These are phyloP conservation scores for Anhinga anhinga DNA, from an alignment of 2,113 vertebrate genomes.

Conservation along the genomic window DNA sequence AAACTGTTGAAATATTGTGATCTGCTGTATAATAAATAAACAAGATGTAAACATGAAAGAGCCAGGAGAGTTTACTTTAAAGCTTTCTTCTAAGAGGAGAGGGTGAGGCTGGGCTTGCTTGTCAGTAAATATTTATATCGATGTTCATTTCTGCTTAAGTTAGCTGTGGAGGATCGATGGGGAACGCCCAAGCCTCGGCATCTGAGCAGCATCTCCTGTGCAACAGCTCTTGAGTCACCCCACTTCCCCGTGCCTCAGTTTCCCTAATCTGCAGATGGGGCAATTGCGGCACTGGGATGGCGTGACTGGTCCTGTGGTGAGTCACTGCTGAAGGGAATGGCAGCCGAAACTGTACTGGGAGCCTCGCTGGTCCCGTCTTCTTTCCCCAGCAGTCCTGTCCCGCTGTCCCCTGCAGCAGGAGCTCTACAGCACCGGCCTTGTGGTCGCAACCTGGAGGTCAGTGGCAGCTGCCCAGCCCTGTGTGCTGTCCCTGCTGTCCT, in stretches of 20 bases:
- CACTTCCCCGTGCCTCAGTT: slow-evolving; percentile 69
- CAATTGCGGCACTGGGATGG: slow-evolving; percentile 42
- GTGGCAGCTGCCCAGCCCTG: background rate
- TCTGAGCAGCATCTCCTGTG: slow-evolving; percentile 53
- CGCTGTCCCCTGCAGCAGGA: background rate
- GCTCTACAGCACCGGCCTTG: background rate
- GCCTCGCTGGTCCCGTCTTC: background rate
- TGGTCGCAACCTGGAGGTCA: background rate
- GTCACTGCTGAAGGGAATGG: background rate
- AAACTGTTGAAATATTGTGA: slow-evolving; percentile 68
- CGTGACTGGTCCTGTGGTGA: slow-evolving; percentile 44
- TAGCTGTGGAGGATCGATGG: slow-evolving; percentile 58
- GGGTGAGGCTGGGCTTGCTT: slow-evolving; percentile 61
- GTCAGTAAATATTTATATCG: slow-evolving; percentile 70
- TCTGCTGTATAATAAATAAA: slow-evolving; percentile 71
- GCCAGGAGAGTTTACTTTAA: slow-evolving; percentile 62
- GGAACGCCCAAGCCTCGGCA: slow-evolving; percentile 60
- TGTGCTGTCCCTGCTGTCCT: background rate
- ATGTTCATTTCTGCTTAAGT: slow-evolving; percentile 67
- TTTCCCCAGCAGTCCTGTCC: background rate
- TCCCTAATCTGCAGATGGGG: slow-evolving; percentile 66
- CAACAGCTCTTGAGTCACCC: slow-evolving; percentile 60
- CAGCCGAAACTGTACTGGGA: background rate
- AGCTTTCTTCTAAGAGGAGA: slow-evolving; percentile 22
- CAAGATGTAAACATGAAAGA: slow-evolving; percentile 55